Base-by-base conservation (phyloP, 2,888 invertebrate species). In the Ichneumoninae sp. region DNA sequence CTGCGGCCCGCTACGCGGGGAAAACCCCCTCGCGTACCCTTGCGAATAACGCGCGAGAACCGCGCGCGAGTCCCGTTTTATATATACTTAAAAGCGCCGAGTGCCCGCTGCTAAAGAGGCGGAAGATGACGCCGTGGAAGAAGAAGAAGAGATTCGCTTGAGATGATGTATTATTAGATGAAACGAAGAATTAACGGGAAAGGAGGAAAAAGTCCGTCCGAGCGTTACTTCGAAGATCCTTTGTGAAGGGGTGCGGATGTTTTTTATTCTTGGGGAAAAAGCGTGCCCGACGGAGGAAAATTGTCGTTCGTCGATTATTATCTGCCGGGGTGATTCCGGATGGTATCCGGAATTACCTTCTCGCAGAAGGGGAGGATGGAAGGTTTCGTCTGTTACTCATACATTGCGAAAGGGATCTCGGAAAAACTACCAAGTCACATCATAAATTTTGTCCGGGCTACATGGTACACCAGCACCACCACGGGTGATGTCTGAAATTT, bases 91-190 rank as follows among this genome's bases (percentile, higher is more conserved):
- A 69, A 57, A 50, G 63, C 68, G 63, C 57, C 50, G 50, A 74
- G 73, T 50, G 77, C n/a, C 26, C 52, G 19, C 30, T 33, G 75
- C 33, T 79, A 81, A 78, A 57, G 8, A 81, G 57, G 81, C 81
- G 84, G 84, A 85, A 81, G 81, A 65, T 74, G 47, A 36, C 50
- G 22, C 8, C 73, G 65, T 70, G 68, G 44, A 68, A 68, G 81
- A 68, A 50, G 81, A 81, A 77, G 69, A 63, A 77, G 36, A 13
- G 75, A 75, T 52, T 36, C 75, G 75, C 50, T 75, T 16, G 75
- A 66, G 75, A 76, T 66, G 16, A 63, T 63, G 44, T 50, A 44
- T 74, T 63, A 63, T 30, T 33, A 26, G 30, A 63, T 63, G 63
- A 63, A n/a, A 30, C 63, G 30, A 63, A 33, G 6, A 2, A 30